These are phyloP conservation scores for Hylia prasina DNA, from an alignment of 2,113 vertebrate species.

Conservation along the genomic window DNA sequence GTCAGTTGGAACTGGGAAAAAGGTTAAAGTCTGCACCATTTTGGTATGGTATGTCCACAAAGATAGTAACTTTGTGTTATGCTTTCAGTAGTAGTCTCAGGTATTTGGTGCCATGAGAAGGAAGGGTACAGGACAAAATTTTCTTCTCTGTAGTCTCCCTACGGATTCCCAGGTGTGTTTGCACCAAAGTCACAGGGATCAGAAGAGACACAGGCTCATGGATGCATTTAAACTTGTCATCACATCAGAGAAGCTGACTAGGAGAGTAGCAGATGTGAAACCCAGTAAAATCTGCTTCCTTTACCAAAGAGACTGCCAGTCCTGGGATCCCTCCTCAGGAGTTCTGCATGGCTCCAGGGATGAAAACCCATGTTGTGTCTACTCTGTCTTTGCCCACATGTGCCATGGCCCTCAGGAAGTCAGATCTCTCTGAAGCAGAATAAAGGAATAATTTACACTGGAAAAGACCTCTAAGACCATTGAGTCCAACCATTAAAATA, in stretches of 20 bases:
- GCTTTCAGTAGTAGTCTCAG: not conserved
- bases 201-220: not conserved
- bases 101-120: not conserved
- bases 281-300: not conserved
- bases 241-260: not conserved
- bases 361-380: not conserved
- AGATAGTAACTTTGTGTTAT: not conserved
- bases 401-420: not conserved
- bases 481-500: not conserved
- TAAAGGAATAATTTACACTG: not conserved
- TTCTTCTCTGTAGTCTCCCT: fast-evolving
- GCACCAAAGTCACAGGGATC: not conserved
- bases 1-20: not conserved
- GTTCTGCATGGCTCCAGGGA: not conserved
- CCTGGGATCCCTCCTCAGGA: not conserved
- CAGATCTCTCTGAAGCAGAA: not conserved
- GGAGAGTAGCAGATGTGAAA: not conserved
- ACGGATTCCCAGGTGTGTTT: not conserved
- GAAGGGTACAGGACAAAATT: not conserved
- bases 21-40: not conserved
- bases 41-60: not conserved
- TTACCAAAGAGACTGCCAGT: not conserved
- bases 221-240: not conserved
- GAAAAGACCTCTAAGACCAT: not conserved
- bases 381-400: fast-evolving